Evolutionary conservation across 2,888 invertebrate species (phyloP).

Genomic region (Eristalinus sepulchralis): DNA sequence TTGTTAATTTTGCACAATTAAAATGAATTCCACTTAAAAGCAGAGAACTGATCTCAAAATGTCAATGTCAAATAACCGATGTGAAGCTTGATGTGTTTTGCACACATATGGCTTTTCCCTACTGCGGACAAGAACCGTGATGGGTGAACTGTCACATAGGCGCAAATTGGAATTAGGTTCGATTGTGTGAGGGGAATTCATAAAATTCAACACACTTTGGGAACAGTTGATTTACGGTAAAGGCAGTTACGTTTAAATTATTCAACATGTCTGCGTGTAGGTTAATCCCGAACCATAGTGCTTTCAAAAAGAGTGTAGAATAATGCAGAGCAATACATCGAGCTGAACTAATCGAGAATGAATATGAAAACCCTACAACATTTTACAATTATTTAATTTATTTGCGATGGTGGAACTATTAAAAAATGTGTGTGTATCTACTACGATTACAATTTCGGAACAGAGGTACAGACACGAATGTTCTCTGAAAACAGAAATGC

Average conservation of each 20-base stretch:
- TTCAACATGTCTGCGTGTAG: neutral
- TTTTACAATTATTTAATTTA: slow-evolving; percentile 23
- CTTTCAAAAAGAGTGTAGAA: no score
- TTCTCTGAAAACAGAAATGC: slow-evolving; percentile 6
- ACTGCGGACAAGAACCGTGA: neutral
- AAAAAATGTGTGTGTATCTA: slow-evolving; percentile 56
- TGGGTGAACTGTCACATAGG: neutral
- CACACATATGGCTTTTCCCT: neutral
- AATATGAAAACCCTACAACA: no score
- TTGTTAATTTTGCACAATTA: slow-evolving; percentile 52
- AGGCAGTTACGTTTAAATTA: neutral
- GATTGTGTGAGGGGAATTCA: neutral
- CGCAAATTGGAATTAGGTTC: neutral
- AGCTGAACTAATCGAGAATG: no score
- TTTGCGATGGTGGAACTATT: slow-evolving; percentile 45
- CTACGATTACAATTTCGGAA: slow-evolving; percentile 16
- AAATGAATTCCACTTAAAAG: slow-evolving; percentile 46
- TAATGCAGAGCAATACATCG: no score
- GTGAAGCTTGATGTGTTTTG: slow-evolving; percentile 44
- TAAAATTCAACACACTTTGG: neutral
- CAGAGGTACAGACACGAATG: neutral
- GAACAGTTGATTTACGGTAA: neutral
- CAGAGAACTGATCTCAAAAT: slow-evolving; percentile 55
- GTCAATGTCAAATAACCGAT: slow-evolving; percentile 65
- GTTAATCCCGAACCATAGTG: no score